A percentile compares a stretch with the other conserved stretches of the same genome.
Conservation (phyloP, 1,140 invertebrate species). For the Telenomus remus region DNA sequence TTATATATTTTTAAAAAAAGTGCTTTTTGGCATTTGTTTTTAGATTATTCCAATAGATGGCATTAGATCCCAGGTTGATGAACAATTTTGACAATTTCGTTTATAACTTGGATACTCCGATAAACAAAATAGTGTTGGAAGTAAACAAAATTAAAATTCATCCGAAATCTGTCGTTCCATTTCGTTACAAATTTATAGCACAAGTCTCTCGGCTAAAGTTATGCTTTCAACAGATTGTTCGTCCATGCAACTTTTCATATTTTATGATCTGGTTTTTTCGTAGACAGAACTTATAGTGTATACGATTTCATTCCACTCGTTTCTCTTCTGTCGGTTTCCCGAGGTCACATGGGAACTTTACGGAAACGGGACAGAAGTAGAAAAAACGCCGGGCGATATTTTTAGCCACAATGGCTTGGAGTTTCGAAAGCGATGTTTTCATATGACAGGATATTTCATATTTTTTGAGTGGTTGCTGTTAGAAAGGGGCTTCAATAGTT, state of each 20-base stretch:
- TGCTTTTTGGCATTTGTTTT: too few relatives aligned
- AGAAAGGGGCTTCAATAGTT: constrained; percentile 41
- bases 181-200: too few relatives aligned
- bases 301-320: constrained; percentile 29
- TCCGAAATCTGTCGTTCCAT: too few relatives aligned
- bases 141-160: too few relatives aligned
- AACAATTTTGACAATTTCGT: too few relatives aligned
- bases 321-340: constrained; percentile 30
- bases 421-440: constrained; percentile 40
- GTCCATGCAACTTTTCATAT: constrained; percentile 12
- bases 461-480: constrained; percentile 39
- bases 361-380: constrained; percentile 29
- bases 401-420: constrained; percentile 50
- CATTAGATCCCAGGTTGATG: too few relatives aligned
- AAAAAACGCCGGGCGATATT: constrained; percentile 20
- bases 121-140: too few relatives aligned
- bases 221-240: constrained; percentile 1
- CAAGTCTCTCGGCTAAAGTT: too few relatives aligned
- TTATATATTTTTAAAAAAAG: too few relatives aligned
- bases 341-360: constrained; percentile 33
- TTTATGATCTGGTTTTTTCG: constrained; percentile 11
- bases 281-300: constrained; percentile 8
- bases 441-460: constrained; percentile 44
- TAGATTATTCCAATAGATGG: too few relatives aligned
- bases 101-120: too few relatives aligned